Evolutionary conservation across 1,140 invertebrate species (phyloP).

Genomic region (Drosophila varians): DNA sequence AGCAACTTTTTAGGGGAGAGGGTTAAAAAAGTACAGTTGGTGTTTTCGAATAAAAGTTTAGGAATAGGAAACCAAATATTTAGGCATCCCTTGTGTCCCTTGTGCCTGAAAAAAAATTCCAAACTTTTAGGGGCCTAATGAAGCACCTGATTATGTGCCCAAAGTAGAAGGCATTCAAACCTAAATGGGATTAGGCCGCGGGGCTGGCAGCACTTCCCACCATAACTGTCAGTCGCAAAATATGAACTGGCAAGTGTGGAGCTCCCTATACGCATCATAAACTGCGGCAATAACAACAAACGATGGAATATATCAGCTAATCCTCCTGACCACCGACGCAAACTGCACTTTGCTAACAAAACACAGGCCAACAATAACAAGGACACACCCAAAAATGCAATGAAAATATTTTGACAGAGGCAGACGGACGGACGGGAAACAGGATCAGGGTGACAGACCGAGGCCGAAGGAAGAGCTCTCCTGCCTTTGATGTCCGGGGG

Average conservation of each 20-base stretch:
- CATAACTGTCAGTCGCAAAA: conserved; percentile 73
- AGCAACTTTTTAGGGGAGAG: conserved; percentile 24
- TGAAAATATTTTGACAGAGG: conserved; percentile 79
- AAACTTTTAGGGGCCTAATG: conserved; percentile 37
- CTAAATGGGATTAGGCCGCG: conserved; percentile 12
- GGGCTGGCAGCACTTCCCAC: conserved; percentile 67
- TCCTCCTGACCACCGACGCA: conserved; percentile 42
- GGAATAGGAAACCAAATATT: too few relatives aligned
- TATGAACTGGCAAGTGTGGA: conserved; percentile 69
- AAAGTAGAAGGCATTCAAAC: not conserved
- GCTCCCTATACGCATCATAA: conserved; percentile 71
- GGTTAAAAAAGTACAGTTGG: conserved; percentile 34
- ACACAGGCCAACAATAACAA: conserved; percentile 52
- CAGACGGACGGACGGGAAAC: conserved; percentile 32
- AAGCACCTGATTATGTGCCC: conserved; percentile 45
- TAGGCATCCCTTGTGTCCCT: not conserved
- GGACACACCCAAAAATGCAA: conserved; percentile 75
- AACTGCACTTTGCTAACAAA: conserved; percentile 77
- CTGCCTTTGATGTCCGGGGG: conserved; percentile 57
- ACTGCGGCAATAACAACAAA: conserved; percentile 71
- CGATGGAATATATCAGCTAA: conserved; percentile 65
- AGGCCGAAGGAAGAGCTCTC: conserved; percentile 16
- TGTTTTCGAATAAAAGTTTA: not conserved
- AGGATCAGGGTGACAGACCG: conserved; percentile 18
- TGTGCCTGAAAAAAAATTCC: not conserved